Base-by-base conservation (phyloP, 1,140 invertebrate species). In the Sesamia nonagrioides region DNA sequence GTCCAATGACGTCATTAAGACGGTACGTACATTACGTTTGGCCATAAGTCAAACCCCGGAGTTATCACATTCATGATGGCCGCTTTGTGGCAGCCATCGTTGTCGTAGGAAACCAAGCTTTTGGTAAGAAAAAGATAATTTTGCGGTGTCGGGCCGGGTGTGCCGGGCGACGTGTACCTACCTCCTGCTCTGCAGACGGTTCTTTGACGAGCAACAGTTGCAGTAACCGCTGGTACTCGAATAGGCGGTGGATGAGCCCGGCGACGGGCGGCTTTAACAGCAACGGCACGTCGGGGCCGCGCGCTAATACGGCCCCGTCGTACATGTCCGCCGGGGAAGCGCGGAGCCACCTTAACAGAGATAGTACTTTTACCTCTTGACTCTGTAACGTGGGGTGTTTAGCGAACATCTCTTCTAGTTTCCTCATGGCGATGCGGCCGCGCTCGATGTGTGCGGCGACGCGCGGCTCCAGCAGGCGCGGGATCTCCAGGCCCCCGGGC, bases 331-430 rank as follows among this genome's bases (percentile, higher is more conserved):
- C n/a, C 15, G 37, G 7, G 60, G 60, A n/a, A n/a, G n/a, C 9
- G 15, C 60, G 35, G 6, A 71, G 33, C 48, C 21, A 71, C 68
- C 68, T 71, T 68, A 48, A 45, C 63, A 68, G 63, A 68, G 63
- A 48, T 35, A 48, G 40, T 21, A 68, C 17, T 21, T 68, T 48
- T 84, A 97, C 96, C 89, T 97, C 96, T n/a, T 96, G 96, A 68
- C 96, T 97, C 91, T 98, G 96, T 37, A 97, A 86, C 3, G 96
- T 95, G 6, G 97, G 97, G 86, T 97, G 96, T 58, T 97, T 96
- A 0, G 96, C 97, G 83, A 98, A 97, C 66, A 97, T 97, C 86
- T 97, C 97, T 89, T 97, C 97, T 2, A 98, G 92, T 17, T 96
- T 95, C 1, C 96, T 95, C 96, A 98, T 97, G 3, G 97, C 97